Evolutionary conservation across 2,797 vertebrate species (phyloP).

Genomic region (Sebastes kiyomatsui): DNA sequence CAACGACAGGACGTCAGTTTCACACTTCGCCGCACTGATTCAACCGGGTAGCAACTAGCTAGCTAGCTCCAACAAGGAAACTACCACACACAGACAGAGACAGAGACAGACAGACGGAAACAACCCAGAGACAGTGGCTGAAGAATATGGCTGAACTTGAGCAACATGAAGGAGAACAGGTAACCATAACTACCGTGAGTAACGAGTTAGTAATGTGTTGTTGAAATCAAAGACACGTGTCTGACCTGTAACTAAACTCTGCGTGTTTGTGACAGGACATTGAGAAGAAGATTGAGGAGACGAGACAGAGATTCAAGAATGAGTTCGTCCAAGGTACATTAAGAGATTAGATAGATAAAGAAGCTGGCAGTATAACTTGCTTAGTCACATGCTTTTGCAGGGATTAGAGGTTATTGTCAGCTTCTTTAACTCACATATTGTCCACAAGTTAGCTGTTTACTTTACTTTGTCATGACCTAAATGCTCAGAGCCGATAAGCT

Average conservation of each 20-base stretch:
- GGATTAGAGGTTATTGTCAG: not conserved
- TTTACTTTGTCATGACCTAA: conserved; percentile 27
- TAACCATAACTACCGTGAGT: conserved; percentile 38
- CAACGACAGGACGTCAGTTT: conserved; percentile 49
- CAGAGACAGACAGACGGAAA: not conserved
- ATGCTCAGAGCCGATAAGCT: conserved; percentile 41
- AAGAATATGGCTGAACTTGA: conserved; percentile 79
- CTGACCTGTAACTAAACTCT: conserved; percentile 36
- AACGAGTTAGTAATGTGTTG: not conserved
- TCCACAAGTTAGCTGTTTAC: not conserved
- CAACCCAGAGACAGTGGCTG: too few species aligned
- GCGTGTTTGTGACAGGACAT: conserved; percentile 79
- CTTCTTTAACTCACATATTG: not conserved
- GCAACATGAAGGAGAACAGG: conserved; percentile 76
- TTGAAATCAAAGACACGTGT: not conserved
- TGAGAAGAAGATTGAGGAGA: conserved; percentile 86
- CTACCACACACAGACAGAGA: not conserved
- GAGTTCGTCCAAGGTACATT: conserved; percentile 88
- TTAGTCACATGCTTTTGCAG: not conserved
- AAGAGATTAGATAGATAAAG: not conserved
- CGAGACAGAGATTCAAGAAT: conserved; percentile 87
- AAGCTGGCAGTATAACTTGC: not conserved
- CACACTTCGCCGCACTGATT: conserved; percentile 69
- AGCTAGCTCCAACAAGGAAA: conserved; percentile 55
- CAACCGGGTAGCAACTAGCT: conserved; percentile 43